Conservation (phyloP, 2,888 invertebrate genomes). For the Oxyteleia sp. region DNA sequence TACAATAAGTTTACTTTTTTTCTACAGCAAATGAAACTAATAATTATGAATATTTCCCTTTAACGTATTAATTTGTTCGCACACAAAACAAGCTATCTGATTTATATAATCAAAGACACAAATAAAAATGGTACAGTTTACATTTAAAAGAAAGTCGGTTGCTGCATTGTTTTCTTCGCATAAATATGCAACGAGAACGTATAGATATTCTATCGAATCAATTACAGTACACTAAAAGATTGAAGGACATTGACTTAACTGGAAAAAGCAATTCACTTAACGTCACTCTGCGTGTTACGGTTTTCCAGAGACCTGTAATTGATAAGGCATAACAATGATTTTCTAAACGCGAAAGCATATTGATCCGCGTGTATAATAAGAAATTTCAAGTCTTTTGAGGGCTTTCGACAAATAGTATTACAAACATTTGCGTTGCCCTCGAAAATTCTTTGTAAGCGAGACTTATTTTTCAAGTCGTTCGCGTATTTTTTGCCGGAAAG, state of each 20-base stretch:
- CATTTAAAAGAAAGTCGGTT: constrained; percentile 1
- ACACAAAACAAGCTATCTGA: too few relatives aligned
- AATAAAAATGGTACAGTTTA: not conserved
- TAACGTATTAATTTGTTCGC: too few relatives aligned
- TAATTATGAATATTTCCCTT: too few relatives aligned
- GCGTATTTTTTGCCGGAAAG: not conserved
- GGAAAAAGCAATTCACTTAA: constrained; percentile 59
- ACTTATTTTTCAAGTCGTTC: not conserved
- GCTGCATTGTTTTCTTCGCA: constrained; percentile 18
- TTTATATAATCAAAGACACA: too few relatives aligned
- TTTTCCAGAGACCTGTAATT: constrained; percentile 43
- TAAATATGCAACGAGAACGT: constrained; percentile 22
- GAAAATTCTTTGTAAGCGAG: not conserved
- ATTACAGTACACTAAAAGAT: constrained; percentile 39
- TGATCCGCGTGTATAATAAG: constrained; percentile 44
- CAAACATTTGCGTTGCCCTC: constrained; percentile 22
- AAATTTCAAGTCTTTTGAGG: constrained; percentile 16
- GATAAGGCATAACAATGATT: constrained; percentile 56
- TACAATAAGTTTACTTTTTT: too few relatives aligned
- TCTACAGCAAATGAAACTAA: too few relatives aligned
- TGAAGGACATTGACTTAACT: constrained; percentile 53
- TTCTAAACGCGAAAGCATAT: constrained; percentile 48
- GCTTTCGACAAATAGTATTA: constrained; percentile 24
- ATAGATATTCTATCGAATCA: constrained; percentile 42
- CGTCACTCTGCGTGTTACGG: constrained; percentile 49